These are phyloP conservation scores for Odontomyia ornata DNA, from an alignment of 2,888 invertebrate genomes.

Conservation along the genomic window DNA sequence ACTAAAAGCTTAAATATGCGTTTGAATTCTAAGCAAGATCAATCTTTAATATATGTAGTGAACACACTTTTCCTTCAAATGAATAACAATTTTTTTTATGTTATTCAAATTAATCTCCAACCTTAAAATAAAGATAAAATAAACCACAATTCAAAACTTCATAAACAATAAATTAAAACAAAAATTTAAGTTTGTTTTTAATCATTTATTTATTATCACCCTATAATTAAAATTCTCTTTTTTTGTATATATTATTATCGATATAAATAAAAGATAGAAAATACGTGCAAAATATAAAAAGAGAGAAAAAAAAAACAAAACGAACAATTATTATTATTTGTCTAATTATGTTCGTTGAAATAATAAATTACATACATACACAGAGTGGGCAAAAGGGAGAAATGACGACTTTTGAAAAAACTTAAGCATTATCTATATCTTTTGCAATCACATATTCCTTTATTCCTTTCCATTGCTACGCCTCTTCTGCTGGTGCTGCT, in stretches of 20 bases:
- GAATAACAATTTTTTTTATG: not conserved
- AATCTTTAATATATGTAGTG: not conserved
- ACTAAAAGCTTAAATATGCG: too few relatives aligned
- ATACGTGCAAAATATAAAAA: slow-evolving; percentile 36
- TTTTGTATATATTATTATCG: slow-evolving; percentile 31
- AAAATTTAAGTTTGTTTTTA: slow-evolving; percentile 26
- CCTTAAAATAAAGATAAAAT: not conserved
- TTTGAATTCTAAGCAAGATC: too few relatives aligned
- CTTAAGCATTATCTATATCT: not conserved
- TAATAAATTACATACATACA: not conserved
- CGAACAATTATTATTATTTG: slow-evolving; percentile 28
- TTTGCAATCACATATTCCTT: not conserved
- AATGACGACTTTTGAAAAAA: not conserved
- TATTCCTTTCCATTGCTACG: not conserved
- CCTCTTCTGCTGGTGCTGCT: not conserved
- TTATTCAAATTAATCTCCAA: not conserved
- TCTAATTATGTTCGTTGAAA: not conserved
- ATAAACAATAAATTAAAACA: slow-evolving; percentile 15
- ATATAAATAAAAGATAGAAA: slow-evolving; percentile 38
- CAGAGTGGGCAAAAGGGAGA: not conserved
- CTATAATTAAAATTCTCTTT: slow-evolving; percentile 33
- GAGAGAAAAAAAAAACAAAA: slow-evolving; percentile 29
- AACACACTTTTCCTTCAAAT: not conserved
- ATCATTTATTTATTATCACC: slow-evolving; percentile 35
- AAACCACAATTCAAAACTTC: not conserved